A percentile compares a stretch with the other conserved stretches of the same genome.
Evolutionary conservation across 2,888 invertebrate genomes (phyloP).

Genomic region (Drosophila mayaguana): DNA sequence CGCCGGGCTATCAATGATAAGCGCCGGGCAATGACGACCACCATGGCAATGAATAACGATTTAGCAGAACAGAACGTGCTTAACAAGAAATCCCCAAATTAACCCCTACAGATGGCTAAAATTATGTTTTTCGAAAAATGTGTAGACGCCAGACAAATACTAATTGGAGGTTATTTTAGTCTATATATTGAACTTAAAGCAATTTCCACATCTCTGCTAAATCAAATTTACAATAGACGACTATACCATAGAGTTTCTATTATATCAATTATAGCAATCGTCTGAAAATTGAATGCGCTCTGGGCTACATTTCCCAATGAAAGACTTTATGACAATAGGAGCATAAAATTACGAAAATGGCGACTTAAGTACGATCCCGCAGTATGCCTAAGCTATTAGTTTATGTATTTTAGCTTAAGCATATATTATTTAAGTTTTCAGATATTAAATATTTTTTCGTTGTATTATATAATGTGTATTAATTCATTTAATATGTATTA

Average conservation of each 20-base stretch:
- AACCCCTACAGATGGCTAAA: not conserved
- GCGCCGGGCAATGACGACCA: conserved; percentile 28
- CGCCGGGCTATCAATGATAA: conserved; percentile 50
- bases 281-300: no score
- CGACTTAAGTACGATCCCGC: no score
- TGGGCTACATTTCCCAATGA: no score
- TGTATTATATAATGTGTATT: no score
- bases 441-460: no score
- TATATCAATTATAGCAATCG: not conserved
- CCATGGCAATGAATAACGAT: conserved; percentile 38
- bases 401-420: no score
- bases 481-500: no score
- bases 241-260: not conserved
- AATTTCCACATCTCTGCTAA: not conserved
- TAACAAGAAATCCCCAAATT: not conserved
- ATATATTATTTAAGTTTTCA: no score
- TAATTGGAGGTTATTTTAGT: not conserved
- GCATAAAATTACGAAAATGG: no score
- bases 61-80: conserved; percentile 17
- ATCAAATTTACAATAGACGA: not conserved
- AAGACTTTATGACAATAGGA: no score
- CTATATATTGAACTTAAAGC: not conserved
- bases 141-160: not conserved
- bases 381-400: no score
- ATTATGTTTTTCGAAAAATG: not conserved